These are phyloP conservation scores for Phorcus lineatus DNA, from an alignment of 2,888 invertebrate species.

Conservation along the genomic window DNA sequence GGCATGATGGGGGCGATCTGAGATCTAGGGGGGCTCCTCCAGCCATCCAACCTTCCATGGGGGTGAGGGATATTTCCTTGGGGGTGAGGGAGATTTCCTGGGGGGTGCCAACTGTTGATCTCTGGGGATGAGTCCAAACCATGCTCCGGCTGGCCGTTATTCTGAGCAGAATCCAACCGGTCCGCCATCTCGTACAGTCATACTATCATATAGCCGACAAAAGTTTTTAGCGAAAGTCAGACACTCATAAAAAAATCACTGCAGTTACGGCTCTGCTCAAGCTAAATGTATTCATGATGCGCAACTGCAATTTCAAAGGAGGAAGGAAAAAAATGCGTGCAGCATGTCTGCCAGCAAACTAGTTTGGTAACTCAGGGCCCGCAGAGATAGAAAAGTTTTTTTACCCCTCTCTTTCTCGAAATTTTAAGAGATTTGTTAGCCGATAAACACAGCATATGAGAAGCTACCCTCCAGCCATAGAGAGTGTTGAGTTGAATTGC, in stretches of 20 bases:
- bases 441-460: constrained; percentile 16
- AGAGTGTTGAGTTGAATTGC: constrained; percentile 1
- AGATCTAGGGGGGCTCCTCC: neutral
- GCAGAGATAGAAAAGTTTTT: constrained; percentile 16
- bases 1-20: no score
- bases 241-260: neutral
- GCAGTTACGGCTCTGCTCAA: constrained; percentile 1
- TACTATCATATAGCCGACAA: constrained; percentile 10
- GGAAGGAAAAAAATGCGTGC: neutral
- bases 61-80: no score
- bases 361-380: constrained; percentile 18
- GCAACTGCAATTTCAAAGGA: constrained; percentile 18
- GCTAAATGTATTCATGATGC: constrained; percentile 22
- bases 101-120: neutral
- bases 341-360: constrained; percentile 22
- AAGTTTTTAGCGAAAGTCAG: constrained; percentile 21
- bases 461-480: neutral
- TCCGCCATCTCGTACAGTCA: neutral
- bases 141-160: neutral
- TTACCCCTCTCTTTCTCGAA: neutral
- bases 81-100: neutral
- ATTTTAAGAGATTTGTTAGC: constrained; percentile 22
- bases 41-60: neutral
- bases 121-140: neutral
- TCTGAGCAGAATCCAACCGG: neutral